Evolutionary conservation across 2,888 invertebrate species (phyloP), one percentile per base, ranked within the genome.

Genomic region (Meliscaeva auricollis): DNA sequence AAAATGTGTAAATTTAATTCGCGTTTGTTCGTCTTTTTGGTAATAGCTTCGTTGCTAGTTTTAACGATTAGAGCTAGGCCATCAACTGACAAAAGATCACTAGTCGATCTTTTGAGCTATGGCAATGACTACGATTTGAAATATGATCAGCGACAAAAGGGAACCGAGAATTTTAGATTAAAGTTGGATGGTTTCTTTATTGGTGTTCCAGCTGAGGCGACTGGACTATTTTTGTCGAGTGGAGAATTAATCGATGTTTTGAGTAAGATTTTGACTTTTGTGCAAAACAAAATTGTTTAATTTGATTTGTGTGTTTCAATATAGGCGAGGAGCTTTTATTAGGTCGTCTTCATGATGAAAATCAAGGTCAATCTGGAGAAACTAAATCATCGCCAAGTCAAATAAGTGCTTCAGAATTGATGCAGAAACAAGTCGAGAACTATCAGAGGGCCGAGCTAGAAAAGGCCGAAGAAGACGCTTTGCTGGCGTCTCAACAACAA

Each of bases 71-170:
- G 6, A 54, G 64, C 77, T 3, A 66, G 56, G 3, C 82, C 74
- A 32, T 56, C 60, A n/a, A 22, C 48, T 46, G 17, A 30, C 2
- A 54, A 66, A 22, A 66, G 79, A 58, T 84, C 84, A n/a, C 9
- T 87, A 6, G 13, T 87, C 17, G 87, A 87, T 69, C 8, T 70
- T 20, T 54, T 87, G 1, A 32, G 58, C 70, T 87, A 4, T 54
- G 90, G 32, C 76, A 89, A 91, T 84, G 89, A 91, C 77, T 91
- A 92, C 85, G 91, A 91, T 62, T 87, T 92, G 22, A 92, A 93
- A 87, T 95, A 94, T 90, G 96, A 97, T 91, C 96, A 96, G 90
- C 92, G 96, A 7, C 97, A 97, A 90, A 96, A 96, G 89, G 96
- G 96, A 1, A 93, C 94, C 0, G 96, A 96, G 88, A 97, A 97